A percentile compares a stretch with the other conserved stretches of the same genome.
phyloP scores from a whole-genome alignment of 1,140 invertebrate species.

The Panulirus ornatus region DNA sequence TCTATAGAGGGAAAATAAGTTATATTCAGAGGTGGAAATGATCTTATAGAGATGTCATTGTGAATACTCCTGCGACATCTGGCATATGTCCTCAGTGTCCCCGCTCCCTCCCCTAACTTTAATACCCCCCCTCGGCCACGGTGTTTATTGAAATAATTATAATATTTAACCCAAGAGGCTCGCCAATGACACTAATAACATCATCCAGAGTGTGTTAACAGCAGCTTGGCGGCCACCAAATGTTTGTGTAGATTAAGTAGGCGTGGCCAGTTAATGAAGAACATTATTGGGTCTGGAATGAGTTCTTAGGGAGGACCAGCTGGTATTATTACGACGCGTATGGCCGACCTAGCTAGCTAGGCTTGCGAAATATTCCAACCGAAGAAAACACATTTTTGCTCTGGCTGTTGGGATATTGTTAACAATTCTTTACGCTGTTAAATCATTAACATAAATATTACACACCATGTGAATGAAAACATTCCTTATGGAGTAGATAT shows the following conservation, averaged over 20 bases:
- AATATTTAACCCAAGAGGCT: constrained; percentile 44
- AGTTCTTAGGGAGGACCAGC: constrained; percentile 14
- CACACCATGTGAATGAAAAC: too few species aligned
- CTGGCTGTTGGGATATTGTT: too few species aligned
- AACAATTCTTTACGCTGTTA: too few species aligned
- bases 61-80: neutral
- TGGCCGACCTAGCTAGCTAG: too few species aligned
- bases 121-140: neutral
- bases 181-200: constrained; percentile 49
- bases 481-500: too few species aligned
- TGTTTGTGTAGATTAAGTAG: constrained; percentile 13
- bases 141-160: constrained; percentile 53
- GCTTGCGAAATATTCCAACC: too few species aligned
- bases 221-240: neutral
- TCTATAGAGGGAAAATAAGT: too few species aligned
- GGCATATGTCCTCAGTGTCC: neutral
- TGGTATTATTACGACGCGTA: too few species aligned
- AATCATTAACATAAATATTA: too few species aligned
- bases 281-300: neutral
- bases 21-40: too few species aligned
- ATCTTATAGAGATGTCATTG: neutral
- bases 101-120: neutral
- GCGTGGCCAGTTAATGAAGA: constrained; percentile 18
- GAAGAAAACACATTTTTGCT: too few species aligned
- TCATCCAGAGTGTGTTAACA: constrained; percentile 34